Conservation (phyloP, 2,113 vertebrate genomes). For the Scartelaos histophorus region DNA sequence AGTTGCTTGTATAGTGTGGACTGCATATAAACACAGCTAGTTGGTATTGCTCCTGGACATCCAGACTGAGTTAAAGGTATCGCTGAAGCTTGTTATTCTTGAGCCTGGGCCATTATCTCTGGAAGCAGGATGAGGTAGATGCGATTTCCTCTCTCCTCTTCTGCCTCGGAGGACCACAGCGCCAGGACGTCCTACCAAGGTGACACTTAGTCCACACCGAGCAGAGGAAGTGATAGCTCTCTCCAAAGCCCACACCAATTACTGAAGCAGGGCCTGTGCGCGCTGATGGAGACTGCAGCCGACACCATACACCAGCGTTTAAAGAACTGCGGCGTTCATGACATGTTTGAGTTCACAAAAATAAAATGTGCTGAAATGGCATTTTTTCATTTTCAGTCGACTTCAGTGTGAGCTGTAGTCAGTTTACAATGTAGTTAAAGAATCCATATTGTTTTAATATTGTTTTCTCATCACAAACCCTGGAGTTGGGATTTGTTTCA, state of each 20-base stretch:
- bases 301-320: conserved; percentile 39
- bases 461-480: no score
- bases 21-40: background rate
- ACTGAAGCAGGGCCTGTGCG: conserved; percentile 28
- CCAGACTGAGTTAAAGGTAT: background rate
- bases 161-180: conserved; percentile 9
- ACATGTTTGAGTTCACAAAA: conserved; percentile 8
- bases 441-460: no score
- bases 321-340: conserved; percentile 11
- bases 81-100: conserved; percentile 11
- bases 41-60: no score
- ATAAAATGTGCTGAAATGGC: conserved; percentile 14
- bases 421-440: background rate
- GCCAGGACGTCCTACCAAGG: conserved; percentile 36
- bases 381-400: conserved; percentile 16
- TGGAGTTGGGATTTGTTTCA: no score
- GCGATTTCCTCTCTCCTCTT: conserved; percentile 15
- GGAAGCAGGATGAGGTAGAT: conserved; percentile 27
- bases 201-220: conserved; percentile 43
- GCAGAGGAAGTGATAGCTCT: conserved; percentile 56
- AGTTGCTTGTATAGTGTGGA: no score
- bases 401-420: background rate
- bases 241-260: conserved; percentile 37
- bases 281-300: conserved; percentile 38
- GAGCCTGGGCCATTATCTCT: conserved; percentile 26